Percentiles rank a stretch among this genome's conserved stretches.
phyloP scores from a whole-genome alignment of 2,888 invertebrate genomes.

The Baccha elongata region DNA sequence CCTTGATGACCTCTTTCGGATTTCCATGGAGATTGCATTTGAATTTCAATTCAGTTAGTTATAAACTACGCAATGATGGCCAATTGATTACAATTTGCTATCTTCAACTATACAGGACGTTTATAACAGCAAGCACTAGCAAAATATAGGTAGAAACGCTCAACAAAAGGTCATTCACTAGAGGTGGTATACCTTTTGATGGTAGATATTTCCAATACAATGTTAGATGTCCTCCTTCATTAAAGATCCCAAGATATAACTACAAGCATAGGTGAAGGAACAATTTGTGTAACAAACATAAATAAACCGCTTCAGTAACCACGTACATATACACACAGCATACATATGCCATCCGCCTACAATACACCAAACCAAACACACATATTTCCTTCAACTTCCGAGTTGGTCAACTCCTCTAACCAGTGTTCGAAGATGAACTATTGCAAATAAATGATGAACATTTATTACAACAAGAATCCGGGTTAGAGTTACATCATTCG shows the following conservation, averaged over 20 bases:
- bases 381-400: constrained; percentile 41
- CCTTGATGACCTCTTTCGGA: constrained; percentile 14
- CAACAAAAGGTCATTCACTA: constrained; percentile 52
- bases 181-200: constrained; percentile 1
- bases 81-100: constrained; percentile 69
- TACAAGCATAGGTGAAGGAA: neutral
- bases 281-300: constrained; percentile 6
- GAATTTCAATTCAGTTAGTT: constrained; percentile 61
- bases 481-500: constrained; percentile 72
- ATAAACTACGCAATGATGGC: constrained; percentile 59
- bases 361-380: neutral
- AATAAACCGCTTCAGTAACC: neutral
- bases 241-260: constrained; percentile 16
- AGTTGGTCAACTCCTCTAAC: constrained; percentile 36
- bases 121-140: constrained; percentile 53
- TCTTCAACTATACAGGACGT: constrained; percentile 15
- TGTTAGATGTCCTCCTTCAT: constrained; percentile 13
- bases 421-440: constrained; percentile 68
- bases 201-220: constrained; percentile 12
- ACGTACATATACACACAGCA: neutral
- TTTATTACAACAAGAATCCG: constrained; percentile 70
- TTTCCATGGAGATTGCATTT: constrained; percentile 54
- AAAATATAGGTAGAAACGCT: constrained; percentile 26
- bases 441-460: constrained; percentile 71
- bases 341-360: neutral